Conservation (phyloP, 2,113 vertebrate genomes). For the Anolis sagrei region DNA sequence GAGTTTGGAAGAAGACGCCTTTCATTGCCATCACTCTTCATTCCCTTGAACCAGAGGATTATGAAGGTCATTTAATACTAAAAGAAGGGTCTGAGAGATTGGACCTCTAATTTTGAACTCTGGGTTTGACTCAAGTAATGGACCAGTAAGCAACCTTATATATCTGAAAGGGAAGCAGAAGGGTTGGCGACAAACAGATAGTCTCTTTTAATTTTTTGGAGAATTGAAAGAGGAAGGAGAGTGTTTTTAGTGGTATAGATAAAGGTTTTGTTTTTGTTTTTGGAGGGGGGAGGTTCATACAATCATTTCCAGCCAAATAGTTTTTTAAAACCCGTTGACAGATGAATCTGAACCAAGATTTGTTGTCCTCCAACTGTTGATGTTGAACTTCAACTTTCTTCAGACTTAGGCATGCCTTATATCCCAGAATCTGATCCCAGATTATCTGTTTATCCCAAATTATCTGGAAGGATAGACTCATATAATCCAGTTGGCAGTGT, state of each 20-base stretch:
- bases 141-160: not conserved
- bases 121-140: too few species aligned
- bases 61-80: not conserved
- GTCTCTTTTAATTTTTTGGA: not conserved
- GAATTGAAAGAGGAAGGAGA: not conserved
- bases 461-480: too few species aligned
- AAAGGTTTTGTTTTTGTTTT: not conserved
- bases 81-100: not conserved
- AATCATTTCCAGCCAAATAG: not conserved
- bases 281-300: not conserved
- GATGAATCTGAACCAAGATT: not conserved
- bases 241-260: not conserved
- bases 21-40: not conserved
- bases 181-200: not conserved
- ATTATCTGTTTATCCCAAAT: too few species aligned
- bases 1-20: not conserved
- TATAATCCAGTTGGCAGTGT: too few species aligned
- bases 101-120: not conserved
- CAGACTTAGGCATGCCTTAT: too few species aligned
- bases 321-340: not conserved
- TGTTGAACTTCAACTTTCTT: too few species aligned
- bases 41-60: not conserved
- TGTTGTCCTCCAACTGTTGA: too few species aligned
- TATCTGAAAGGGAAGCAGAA: not conserved
- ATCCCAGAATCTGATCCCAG: too few species aligned